Base-by-base conservation (phyloP, 2,113 vertebrate genomes). In the Geococcyx californianus region DNA sequence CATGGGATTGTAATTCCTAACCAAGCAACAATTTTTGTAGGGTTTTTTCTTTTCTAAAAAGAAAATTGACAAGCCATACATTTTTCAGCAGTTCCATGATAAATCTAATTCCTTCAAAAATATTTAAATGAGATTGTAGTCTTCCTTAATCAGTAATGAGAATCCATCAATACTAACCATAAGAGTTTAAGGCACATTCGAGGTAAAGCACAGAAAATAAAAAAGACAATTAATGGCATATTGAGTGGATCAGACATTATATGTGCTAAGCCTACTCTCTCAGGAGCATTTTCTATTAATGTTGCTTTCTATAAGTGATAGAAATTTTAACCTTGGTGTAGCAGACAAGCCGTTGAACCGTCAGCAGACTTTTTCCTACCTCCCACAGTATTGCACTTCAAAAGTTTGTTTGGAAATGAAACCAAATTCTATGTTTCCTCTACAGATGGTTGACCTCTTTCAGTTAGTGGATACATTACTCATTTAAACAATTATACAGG, bases 361-460 rank as follows among this genome's bases (percentile, higher is more conserved):
- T 98, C 98, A 97, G 97, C 96, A 96, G 97, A 97, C 96, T 96
- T 98, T 97, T 91, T 94, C 95, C 97, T 98, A 97, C 97, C 97
- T 98, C 98, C 97, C 97, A 98, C 97, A 98, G 97, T 95, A 98
- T 95, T 96, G 96, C 54, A 94, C 96, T 98, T 98, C 97, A 97
- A 98, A 98, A 98, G 98, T 98, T 98, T 98, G 98, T 98, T 98
- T 98, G 98, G 98, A 98, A 98, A 98, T 98, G 98, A 98, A 98
- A 98, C 98, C 94, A 97, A 98, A 98, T 98, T 98, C 98, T 97
- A 83, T 98, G 97, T 98, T 98, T 98, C 97, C 97, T 98, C 97
- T 97, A 98, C 98, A 98, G 98, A 98, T 98, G 98, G 98, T 97
- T 98, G 98, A 98, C 98, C 98, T 98, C 98, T 98, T 98, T 98